These are phyloP conservation scores for Tortricodes alternella DNA, from an alignment of 2,888 invertebrate species.

Conservation along the genomic window DNA sequence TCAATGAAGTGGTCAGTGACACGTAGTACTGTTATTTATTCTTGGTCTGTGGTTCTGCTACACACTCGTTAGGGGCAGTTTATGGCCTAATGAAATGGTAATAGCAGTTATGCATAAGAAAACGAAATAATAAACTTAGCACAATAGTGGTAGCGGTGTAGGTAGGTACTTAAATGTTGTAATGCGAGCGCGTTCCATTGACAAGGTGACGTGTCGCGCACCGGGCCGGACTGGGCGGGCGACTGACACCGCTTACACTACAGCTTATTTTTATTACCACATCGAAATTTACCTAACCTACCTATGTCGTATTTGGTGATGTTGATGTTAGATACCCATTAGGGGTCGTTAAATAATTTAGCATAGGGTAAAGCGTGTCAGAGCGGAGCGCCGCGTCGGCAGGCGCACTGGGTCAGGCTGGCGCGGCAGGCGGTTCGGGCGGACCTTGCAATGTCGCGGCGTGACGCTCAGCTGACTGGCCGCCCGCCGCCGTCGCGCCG, in stretches of 20 bases:
- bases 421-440: conserved; percentile 64
- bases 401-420: conserved; percentile 75
- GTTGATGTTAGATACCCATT: neutral
- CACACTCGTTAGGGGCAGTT: too few species aligned
- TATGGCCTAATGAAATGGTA: conserved; percentile 25
- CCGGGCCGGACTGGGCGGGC: conserved; percentile 33
- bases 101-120: conserved; percentile 39
- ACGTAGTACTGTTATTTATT: too few species aligned
- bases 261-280: neutral
- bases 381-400: conserved; percentile 44
- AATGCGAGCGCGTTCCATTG: conserved; percentile 60
- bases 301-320: neutral
- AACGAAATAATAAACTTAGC: conserved; percentile 44
- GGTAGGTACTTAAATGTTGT: conserved; percentile 32
- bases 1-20: too few species aligned
- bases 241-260: conserved; percentile 32
- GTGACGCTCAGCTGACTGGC: conserved; percentile 82
- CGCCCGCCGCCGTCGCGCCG: conserved; percentile 63
- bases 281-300: neutral
- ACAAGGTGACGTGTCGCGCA: conserved; percentile 47
- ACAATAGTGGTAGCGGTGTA: neutral
- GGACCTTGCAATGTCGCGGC: conserved; percentile 85
- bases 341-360: conserved; percentile 7
- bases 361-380: conserved; percentile 33
- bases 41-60: too few species aligned